Evolutionary conservation across 1,140 invertebrate genomes (phyloP).

Genomic region (Aphelinus certus): DNA sequence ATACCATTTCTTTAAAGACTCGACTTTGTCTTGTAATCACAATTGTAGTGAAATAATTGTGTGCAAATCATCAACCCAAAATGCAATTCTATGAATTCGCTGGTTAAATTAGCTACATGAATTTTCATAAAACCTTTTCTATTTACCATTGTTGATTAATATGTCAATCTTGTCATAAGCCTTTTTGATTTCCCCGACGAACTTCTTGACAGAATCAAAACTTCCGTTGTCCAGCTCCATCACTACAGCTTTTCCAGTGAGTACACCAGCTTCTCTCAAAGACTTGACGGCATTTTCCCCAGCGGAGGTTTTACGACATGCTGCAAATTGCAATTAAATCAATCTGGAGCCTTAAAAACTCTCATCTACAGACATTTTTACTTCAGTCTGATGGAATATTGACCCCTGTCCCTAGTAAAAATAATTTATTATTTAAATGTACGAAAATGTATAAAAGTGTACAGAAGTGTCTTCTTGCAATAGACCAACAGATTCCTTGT

Average conservation of each 20-base stretch:
- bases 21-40: too few species aligned
- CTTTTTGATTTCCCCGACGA: conserved; percentile 74
- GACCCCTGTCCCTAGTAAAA: too few species aligned
- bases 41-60: background rate
- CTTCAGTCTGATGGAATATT: too few species aligned
- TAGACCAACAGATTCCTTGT: too few species aligned
- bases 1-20: too few species aligned
- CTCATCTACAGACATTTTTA: too few species aligned
- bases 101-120: conserved; percentile 18
- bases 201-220: conserved; percentile 79
- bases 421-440: too few species aligned
- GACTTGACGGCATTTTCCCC: conserved; percentile 69
- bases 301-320: conserved; percentile 73
- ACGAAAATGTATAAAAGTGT: too few species aligned
- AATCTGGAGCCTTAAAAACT: too few species aligned
- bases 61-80: too few species aligned
- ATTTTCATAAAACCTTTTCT: conserved; percentile 23
- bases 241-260: conserved; percentile 64
- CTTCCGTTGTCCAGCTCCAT: conserved; percentile 71
- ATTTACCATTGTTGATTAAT: conserved; percentile 83
- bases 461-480: too few species aligned
- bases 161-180: conserved; percentile 75
- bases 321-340: conserved; percentile 52
- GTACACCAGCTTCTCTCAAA: conserved; percentile 66
- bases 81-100: conserved; percentile 29